Percentiles rank a stretch among this genome's conserved stretches.
Evolutionary conservation across 2,797 vertebrate species (phyloP).

Genomic region (Ceyx erithaca): DNA sequence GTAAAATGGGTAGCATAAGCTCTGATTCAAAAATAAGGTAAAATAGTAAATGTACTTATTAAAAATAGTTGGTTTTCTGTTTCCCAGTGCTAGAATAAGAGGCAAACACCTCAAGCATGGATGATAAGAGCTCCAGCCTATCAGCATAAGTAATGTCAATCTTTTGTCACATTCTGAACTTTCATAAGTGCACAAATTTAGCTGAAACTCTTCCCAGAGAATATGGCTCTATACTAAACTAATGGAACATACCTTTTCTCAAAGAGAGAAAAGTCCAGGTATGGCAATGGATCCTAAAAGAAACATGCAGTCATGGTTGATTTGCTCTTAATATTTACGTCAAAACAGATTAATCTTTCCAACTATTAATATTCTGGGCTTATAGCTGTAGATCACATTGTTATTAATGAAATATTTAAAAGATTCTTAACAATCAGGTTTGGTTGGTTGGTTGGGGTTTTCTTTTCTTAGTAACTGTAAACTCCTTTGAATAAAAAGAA

Average conservation of each 20-base stretch:
- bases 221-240: neutral
- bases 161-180: neutral
- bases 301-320: fast-evolving
- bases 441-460: neutral
- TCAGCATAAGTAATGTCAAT: neutral
- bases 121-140: neutral
- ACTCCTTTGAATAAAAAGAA: neutral
- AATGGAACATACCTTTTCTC: neutral
- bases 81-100: neutral
- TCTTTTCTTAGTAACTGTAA: neutral
- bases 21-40: neutral
- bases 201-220: neutral
- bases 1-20: neutral
- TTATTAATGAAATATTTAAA: slow-evolving; percentile 5
- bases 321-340: neutral
- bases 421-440: neutral
- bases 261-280: neutral
- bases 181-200: neutral
- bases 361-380: neutral
- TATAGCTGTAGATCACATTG: neutral
- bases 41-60: neutral
- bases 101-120: neutral
- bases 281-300: neutral
- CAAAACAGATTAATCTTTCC: neutral
- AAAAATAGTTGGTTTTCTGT: neutral